Evolutionary conservation across 2,888 invertebrate genomes (phyloP), one percentile per base, ranked within the genome.

Genomic region (Dromius quadrimaculatus): DNA sequence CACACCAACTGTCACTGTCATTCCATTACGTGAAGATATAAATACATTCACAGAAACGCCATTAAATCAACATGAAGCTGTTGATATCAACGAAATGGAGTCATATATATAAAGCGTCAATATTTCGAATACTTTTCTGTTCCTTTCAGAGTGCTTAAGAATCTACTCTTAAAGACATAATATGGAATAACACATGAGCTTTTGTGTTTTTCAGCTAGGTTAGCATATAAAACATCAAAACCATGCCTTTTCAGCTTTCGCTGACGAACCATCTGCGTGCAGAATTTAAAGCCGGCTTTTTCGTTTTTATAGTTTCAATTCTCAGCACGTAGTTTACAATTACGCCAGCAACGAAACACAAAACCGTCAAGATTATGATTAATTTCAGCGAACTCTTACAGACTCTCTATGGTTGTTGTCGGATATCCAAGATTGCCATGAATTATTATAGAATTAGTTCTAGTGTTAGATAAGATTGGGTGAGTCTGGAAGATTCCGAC

Each of bases 341-440:
- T 68, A 68, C 68, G 50, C 20, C 54, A 34, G 38, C 54, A 36
- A 23, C 65, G 54, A 36, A 59, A 66, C 66, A 66, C 66, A 66
- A 66, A 68, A 68, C 68, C 57, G 38, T 54, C 59, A 68, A 45
- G 68, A 68, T 68, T 68, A 68, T 68, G 68, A 68, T 68, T 68
- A 68, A 68, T 68, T 68, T 68, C 59, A 59, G 43, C 59, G 59
- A 68, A 68, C 68, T 68, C 57, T 45, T 36, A 50, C 57, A 59
- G 59, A 59, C 68, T 59, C 59, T 23, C 68, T 38, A 28, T 15
- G 13, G 50, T 43, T 20, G 41, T 41, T 23, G 38, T 68, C 68
- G 68, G 68, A 68, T 59, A 68, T 59, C 34, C 68, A 68, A 59
- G 59, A 59, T 68, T 57, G 68, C 68, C 68, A 59, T 68, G 59